Conservation (phyloP, 2,113 vertebrate species). For the Todiramphus chloris region DNA sequence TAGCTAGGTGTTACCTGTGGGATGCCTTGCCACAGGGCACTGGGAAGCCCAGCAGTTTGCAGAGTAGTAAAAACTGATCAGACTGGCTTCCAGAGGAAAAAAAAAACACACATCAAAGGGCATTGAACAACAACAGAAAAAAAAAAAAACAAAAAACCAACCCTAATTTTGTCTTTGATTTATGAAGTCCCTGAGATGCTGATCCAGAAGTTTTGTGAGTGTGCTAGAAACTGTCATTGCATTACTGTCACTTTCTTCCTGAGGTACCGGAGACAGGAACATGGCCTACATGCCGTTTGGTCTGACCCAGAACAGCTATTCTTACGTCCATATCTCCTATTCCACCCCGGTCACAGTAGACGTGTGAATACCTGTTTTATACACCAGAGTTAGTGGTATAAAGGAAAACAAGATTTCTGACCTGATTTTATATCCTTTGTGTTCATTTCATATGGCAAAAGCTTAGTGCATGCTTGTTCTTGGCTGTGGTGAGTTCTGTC, state of each 20-base stretch:
- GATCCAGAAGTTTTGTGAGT: not conserved
- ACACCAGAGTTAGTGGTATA: not conserved
- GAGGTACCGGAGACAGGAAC: not conserved
- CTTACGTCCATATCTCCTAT: not conserved
- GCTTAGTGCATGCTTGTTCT: not conserved
- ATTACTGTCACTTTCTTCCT: not conserved
- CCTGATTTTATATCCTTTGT: conserved; percentile 33
- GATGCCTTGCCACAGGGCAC: not conserved
- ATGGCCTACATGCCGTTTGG: not conserved
- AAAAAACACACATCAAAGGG: not conserved
- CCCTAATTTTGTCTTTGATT: not conserved
- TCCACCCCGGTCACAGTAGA: not conserved
- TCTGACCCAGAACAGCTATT: conserved; percentile 20
- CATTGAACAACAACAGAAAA: not conserved
- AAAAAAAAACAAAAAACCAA: not conserved
- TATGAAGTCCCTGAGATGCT: not conserved
- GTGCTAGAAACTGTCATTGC: not conserved
- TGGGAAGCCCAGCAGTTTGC: not conserved
- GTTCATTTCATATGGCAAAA: conserved; percentile 39
- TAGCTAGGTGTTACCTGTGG: not conserved
- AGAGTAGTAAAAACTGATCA: not conserved
- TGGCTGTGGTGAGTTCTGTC: not conserved
- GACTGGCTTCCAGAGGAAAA: not conserved
- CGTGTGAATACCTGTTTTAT: not conserved
- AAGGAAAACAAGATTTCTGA: conserved; percentile 34